Base-by-base conservation (phyloP, 2,888 invertebrate species). In the Adelognathus sp. region DNA sequence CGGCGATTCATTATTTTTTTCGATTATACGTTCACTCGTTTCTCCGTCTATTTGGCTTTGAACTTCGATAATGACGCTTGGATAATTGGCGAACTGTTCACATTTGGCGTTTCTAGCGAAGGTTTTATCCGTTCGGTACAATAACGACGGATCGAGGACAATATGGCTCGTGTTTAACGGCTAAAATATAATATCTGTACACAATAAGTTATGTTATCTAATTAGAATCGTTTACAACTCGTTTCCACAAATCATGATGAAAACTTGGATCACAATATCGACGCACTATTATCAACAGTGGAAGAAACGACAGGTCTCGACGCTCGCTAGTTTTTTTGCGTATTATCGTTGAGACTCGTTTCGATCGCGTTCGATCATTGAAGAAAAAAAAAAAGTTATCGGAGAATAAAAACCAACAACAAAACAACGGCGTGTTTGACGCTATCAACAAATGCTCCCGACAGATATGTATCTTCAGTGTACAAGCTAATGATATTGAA, bases 41-140 rank as follows among this genome's bases (percentile, higher is more conserved):
- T 52, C 16, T 52, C 16, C 16, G 29, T 29, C 11, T 6, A 31
- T 50, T 64, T 50, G 21, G 11, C 66, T n/a, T 24, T 24, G 27
- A 66, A 66, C 36, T 66, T 52, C 36, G 27, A 52, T 24, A 52
- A 52, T 14, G 24, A 50, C 52, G 36, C 39, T 24, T 5, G 11
- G 50, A 21, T 39, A 27, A 16, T 11, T 18, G 24, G 52, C 52
- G 27, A 14, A 52, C 33, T 27, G 33, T 64, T 64, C 60, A 78
- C 70, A 78, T 78, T 78, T 78, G 78, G 78, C 74, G 58, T 58
- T 66, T 74, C 78, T 78, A 78, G 74, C 70, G 70, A 70, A 74
- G 66, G 18, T 76, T 61, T 31, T 64, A n/a, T 31, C 27, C 61
- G 61, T 60, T 52, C 61, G 61, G 44, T 11, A 27, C 29, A 29